These are phyloP conservation scores for Lucilia cuprina DNA, from an alignment of 1,140 invertebrate genomes.

Conservation along the genomic window DNA sequence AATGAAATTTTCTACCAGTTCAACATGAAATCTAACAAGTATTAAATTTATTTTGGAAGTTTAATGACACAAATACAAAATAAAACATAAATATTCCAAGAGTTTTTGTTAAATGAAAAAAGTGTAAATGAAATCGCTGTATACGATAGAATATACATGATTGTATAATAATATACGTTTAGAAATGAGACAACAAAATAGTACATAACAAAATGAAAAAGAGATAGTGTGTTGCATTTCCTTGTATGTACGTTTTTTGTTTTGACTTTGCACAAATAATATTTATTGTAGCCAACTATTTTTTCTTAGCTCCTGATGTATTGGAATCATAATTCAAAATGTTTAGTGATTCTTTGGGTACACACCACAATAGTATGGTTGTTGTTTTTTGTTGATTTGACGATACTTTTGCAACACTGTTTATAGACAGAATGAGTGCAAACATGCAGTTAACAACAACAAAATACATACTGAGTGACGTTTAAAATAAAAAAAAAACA, in stretches of 20 bases:
- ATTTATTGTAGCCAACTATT: neutral
- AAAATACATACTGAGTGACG: too few relatives aligned
- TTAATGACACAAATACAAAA: neutral
- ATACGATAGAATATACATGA: neutral
- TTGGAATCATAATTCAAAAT: conserved; percentile 42
- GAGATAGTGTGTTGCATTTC: neutral
- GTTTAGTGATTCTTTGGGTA: conserved; percentile 27
- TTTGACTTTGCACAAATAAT: neutral
- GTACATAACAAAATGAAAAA: neutral
- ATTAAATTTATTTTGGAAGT: neutral
- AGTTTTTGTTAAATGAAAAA: neutral
- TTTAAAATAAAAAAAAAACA: too few relatives aligned
- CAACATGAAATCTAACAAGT: conserved; percentile 25
- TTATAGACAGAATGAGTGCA: too few relatives aligned
- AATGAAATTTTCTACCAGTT: conserved; percentile 41
- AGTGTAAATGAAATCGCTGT: neutral
- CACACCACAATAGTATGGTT: neutral
- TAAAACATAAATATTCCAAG: neutral
- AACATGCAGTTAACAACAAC: too few relatives aligned
- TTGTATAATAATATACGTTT: neutral
- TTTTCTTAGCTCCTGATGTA: conserved; percentile 31
- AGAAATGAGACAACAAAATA: neutral
- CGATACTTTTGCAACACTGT: too few relatives aligned
- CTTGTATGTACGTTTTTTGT: neutral
- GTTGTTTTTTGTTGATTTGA: too few relatives aligned